Percentiles rank a stretch among this genome's conserved stretches.
Conservation (phyloP, 1,140 invertebrate genomes). For the Zaprionus camerounensis region DNA sequence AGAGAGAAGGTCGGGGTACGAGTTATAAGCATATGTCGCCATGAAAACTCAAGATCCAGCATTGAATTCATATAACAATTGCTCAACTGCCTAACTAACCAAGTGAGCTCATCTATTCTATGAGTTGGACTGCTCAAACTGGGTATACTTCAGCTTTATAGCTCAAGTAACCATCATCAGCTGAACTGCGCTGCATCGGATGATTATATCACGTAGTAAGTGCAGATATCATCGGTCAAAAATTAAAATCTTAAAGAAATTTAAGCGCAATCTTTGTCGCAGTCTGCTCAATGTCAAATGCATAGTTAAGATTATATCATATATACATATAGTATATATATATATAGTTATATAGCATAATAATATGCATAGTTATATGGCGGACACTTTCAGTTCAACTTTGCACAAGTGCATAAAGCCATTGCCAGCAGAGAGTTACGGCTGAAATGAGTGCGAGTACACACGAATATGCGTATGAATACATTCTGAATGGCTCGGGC, state of each 20-base stretch:
- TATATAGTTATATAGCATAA: neutral
- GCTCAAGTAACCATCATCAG: neutral
- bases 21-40: neutral
- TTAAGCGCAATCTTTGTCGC: neutral
- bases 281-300: neutral
- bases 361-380: neutral
- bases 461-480: constrained; percentile 2
- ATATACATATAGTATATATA: neutral
- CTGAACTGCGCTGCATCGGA: neutral
- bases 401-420: neutral
- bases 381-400: neutral
- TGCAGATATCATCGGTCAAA: neutral
- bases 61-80: too few relatives aligned
- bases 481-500: constrained; percentile 3
- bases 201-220: neutral
- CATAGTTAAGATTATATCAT: constrained; percentile 3
- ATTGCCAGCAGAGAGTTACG: constrained; percentile 3
- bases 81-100: neutral
- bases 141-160: neutral
- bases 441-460: constrained; percentile 1
- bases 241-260: neutral
- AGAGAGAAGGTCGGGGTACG: neutral
- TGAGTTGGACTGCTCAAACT: neutral
- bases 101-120: neutral
- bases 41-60: neutral